Evolutionary conservation across 1,140 invertebrate genomes (phyloP).

Genomic region (Rhysida immarginata): DNA sequence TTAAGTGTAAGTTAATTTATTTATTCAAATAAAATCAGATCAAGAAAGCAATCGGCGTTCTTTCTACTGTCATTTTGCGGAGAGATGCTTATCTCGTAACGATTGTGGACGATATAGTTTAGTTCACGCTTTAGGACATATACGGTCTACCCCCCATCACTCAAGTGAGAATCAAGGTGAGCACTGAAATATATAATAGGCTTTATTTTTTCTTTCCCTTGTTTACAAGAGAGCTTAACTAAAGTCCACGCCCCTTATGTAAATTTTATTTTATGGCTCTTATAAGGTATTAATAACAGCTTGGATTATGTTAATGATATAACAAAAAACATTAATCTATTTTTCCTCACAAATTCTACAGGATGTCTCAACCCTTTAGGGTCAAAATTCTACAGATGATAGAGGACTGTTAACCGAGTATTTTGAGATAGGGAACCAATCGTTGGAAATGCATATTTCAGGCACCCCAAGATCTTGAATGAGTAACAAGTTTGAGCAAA

Average conservation of each 20-base stretch:
- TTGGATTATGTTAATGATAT: too few relatives aligned
- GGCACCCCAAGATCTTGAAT: too few relatives aligned
- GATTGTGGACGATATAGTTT: conserved; percentile 48
- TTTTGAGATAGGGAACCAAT: too few relatives aligned
- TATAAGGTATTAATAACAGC: too few relatives aligned
- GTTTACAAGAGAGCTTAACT: not conserved
- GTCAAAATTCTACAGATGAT: too few relatives aligned
- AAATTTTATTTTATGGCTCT: not conserved
- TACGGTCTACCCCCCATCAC: conserved; percentile 19
- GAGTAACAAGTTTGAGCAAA: too few relatives aligned
- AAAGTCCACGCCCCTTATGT: not conserved
- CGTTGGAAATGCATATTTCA: too few relatives aligned
- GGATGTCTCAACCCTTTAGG: too few relatives aligned
- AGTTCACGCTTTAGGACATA: conserved; percentile 39
- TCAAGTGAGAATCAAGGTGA: not conserved
- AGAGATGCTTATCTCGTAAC: conserved; percentile 42
- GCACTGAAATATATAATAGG: not conserved
- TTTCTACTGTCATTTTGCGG: conserved; percentile 46
- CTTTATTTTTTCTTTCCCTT: not conserved
- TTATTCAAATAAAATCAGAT: conserved; percentile 18
- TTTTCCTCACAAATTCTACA: too few relatives aligned
- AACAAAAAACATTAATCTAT: too few relatives aligned
- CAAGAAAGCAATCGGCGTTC: conserved; percentile 31
- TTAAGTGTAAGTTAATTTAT: conserved; percentile 4
- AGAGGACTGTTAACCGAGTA: too few relatives aligned